Evolutionary conservation across 2,113 vertebrate species (phyloP), one percentile per base, ranked within the genome.

Genomic region (Odocoileus hemionus): DNA sequence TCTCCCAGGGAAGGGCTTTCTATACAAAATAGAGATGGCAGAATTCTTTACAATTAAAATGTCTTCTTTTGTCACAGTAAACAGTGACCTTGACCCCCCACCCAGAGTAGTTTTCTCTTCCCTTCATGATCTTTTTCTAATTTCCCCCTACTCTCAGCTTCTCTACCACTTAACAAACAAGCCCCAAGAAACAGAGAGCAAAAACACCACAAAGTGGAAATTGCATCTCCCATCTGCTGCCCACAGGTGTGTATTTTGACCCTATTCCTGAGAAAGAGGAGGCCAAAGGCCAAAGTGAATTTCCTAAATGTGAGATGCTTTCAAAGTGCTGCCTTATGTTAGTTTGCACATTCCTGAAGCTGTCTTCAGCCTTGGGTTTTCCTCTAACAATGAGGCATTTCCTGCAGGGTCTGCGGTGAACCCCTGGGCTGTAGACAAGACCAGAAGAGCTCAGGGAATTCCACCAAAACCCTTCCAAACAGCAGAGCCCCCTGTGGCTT

Each of bases 271-370:
- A 60, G 39, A 26, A 91, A 92, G 67, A 94, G 95, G 92, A 96
- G 96, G n/a, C 30, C 30, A 26, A 67, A 96, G 64, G 70, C 96
- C 67, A 79, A n/a, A 39, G 88, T 47, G 82, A 94, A 95, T 97
- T 97, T 97, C 95, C 67, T 79, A 52, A 95, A 91, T 45, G 52
- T 95, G 76, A 94, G 74, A 80, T 84, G 23, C 6, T 86, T 74
- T 89, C 79, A 74, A 89, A 97, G 45, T 25, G 67, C 70, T 94
- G 55, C 36, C 90, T 33, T 80, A 4, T 64, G 64, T 52, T 30
- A 25, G 4, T 83, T 19, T 19, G 21, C 7, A 10, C 14, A 3
- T 11, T 23, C 26, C 23, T n/a, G 25, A 30, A 89, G n/a, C 54
- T 0, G 0, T 36, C 52, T 54, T 30, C 11, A 17, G 47, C 4